A percentile compares a stretch with the other conserved stretches of the same genome.
phyloP scores from a whole-genome alignment of 2,888 invertebrate genomes.

The Rhagonycha fulva region DNA sequence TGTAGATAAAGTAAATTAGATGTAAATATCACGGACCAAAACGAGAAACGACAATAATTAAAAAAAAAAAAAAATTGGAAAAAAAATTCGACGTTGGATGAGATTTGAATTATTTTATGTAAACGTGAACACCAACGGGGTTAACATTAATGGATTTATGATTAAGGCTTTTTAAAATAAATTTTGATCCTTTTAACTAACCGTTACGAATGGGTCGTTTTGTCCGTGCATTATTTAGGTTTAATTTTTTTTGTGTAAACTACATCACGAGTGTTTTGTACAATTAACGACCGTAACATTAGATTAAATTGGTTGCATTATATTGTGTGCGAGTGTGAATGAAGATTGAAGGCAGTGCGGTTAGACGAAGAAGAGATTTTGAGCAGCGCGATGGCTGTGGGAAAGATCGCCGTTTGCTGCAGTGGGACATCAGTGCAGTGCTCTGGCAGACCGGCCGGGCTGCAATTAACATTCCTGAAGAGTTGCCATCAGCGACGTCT shows the following conservation, averaged over 20 bases:
- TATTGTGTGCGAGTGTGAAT: conserved; percentile 13
- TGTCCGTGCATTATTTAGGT: background rate
- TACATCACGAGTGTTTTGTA: conserved; percentile 22
- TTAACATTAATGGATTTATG: background rate
- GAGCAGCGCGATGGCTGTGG: conserved; percentile 25
- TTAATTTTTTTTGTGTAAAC: conserved; percentile 1
- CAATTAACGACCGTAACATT: conserved; percentile 24
- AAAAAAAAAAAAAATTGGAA: background rate
- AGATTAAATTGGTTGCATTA: conserved; percentile 26
- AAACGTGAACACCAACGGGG: background rate
- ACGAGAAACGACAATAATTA: background rate
- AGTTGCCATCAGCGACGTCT: conserved; percentile 53
- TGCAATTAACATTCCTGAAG: conserved; percentile 54
- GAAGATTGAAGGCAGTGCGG: conserved; percentile 14
- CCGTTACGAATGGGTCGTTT: conserved; percentile 8
- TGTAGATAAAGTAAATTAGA: background rate
- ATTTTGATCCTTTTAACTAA: background rate
- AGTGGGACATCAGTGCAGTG: conserved; percentile 38
- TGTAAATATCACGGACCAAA: background rate
- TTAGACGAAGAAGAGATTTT: conserved; percentile 19
- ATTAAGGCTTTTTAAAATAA: background rate
- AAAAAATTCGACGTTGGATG: background rate
- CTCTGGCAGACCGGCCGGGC: conserved; percentile 47
- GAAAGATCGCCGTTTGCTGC: conserved; percentile 29
- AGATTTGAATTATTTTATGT: background rate